A percentile compares a stretch with the other conserved stretches of the same genome.
Evolutionary conservation across 2,797 vertebrate genomes (phyloP).

Genomic region (Clarias platycephalus): DNA sequence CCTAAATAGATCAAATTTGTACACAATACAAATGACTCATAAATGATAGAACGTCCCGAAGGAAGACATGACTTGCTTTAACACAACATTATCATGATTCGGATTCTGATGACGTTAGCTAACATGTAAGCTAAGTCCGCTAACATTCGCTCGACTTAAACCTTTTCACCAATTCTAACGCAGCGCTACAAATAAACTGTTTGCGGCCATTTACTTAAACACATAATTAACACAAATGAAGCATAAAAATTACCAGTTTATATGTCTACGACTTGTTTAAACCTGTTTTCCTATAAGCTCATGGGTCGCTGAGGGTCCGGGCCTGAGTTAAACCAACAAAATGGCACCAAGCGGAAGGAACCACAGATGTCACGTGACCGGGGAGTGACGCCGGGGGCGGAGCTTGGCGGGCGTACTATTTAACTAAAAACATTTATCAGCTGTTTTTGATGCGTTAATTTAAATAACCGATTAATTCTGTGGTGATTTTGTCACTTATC

Average conservation of each 20-base stretch:
- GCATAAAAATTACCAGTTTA: slow-evolving; percentile 24
- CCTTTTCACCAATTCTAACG: slow-evolving; percentile 30
- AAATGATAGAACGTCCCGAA: neutral
- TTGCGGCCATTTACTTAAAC: neutral
- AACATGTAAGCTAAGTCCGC: neutral
- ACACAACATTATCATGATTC: no score
- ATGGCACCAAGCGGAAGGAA: slow-evolving; percentile 15
- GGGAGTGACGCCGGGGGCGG: no score
- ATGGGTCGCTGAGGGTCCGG: neutral
- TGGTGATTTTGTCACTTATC: no score
- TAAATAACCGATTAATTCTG: no score
- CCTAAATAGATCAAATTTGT: neutral
- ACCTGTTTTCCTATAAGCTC: slow-evolving; percentile 29
- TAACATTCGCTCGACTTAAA: no score
- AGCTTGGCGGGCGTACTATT: no score
- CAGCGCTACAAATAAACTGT: neutral
- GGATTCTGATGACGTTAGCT: neutral
- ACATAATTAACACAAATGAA: slow-evolving; percentile 30
- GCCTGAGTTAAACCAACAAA: slow-evolving; percentile 24
- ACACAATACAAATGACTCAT: neutral
- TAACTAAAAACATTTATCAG: no score
- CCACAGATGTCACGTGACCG: neutral
- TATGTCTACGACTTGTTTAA: slow-evolving; percentile 31
- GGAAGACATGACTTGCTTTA: neutral
- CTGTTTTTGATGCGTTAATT: no score